These are phyloP conservation scores for Tauraco erythrolophus DNA, from an alignment of 2,113 vertebrate genomes.

Conservation along the genomic window DNA sequence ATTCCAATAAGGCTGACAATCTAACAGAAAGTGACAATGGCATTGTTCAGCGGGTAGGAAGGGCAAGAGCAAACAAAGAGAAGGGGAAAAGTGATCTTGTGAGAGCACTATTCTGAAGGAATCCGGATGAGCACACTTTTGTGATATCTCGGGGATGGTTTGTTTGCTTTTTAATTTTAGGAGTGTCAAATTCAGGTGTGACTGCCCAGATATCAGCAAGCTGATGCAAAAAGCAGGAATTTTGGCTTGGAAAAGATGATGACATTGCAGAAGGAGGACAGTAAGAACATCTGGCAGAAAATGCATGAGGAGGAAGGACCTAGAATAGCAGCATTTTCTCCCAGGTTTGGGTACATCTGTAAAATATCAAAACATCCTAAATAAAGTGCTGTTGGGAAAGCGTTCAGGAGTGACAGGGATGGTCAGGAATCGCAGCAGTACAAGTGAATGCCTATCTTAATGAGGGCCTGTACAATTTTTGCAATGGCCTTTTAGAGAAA, in stretches of 20 bases:
- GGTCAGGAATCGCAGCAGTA: neutral
- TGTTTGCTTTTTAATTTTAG: neutral
- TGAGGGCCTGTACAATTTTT: neutral
- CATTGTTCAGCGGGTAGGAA: neutral
- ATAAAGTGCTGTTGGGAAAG: neutral
- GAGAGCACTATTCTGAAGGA: neutral
- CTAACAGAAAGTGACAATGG: neutral
- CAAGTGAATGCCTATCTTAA: neutral
- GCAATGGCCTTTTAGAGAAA: neutral
- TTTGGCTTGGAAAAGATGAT: neutral
- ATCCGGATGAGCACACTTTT: neutral
- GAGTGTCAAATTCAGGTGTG: neutral
- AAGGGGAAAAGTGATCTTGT: neutral
- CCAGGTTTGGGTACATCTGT: neutral
- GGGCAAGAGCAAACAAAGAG: neutral
- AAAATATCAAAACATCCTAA: neutral
- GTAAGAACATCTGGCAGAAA: neutral
- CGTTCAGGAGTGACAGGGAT: neutral
- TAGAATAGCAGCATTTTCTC: neutral
- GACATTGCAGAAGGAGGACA: neutral
- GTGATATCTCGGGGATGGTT: neutral
- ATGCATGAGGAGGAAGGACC: neutral
- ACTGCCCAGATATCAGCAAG: neutral
- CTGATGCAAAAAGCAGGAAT: neutral
- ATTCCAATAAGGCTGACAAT: neutral